Percentiles rank a stretch among this genome's conserved stretches.
Conservation (phyloP, 2,797 vertebrate genomes). For the Gastrophryne carolinensis region DNA sequence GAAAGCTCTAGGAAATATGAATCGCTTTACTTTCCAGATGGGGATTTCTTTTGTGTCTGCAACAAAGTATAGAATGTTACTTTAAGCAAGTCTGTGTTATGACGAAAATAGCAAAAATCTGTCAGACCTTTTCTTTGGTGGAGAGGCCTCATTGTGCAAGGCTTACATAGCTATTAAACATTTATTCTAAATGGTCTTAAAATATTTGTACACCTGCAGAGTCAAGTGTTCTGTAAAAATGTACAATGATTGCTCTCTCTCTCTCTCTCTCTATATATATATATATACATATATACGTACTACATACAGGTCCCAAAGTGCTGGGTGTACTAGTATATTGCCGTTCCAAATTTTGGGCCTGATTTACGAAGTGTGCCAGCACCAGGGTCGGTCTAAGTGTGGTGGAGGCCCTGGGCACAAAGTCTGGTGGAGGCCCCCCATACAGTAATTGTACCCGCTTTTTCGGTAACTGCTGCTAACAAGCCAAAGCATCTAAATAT, state of each 20-base stretch:
- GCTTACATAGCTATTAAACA: slow-evolving; percentile 3
- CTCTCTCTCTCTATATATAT: no score
- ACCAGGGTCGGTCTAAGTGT: no score
- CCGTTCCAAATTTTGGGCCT: no score
- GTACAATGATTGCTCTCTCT: neutral
- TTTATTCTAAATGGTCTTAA: neutral
- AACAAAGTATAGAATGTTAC: slow-evolving; percentile 8
- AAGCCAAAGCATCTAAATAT: no score
- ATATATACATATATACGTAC: no score
- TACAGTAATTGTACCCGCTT: no score
- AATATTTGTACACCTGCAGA: neutral
- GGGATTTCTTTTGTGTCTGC: slow-evolving; percentile 34
- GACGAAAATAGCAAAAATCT: slow-evolving; percentile 12
- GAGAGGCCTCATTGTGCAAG: neutral
- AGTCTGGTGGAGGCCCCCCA: no score
- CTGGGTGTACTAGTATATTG: no score
- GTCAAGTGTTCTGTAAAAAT: neutral
- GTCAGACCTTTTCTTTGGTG: slow-evolving; percentile 7
- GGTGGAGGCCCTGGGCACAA: no score
- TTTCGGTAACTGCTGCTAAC: no score
- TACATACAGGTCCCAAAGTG: no score
- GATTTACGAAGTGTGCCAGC: no score
- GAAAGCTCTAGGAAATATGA: slow-evolving; percentile 18
- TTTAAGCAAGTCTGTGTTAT: slow-evolving; percentile 12
- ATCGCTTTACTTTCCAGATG: slow-evolving; percentile 30